A percentile compares a stretch with the other conserved stretches of the same genome.
These are phyloP conservation scores for Chorisops tibialis DNA, from an alignment of 2,888 invertebrate species.

Conservation along the genomic window DNA sequence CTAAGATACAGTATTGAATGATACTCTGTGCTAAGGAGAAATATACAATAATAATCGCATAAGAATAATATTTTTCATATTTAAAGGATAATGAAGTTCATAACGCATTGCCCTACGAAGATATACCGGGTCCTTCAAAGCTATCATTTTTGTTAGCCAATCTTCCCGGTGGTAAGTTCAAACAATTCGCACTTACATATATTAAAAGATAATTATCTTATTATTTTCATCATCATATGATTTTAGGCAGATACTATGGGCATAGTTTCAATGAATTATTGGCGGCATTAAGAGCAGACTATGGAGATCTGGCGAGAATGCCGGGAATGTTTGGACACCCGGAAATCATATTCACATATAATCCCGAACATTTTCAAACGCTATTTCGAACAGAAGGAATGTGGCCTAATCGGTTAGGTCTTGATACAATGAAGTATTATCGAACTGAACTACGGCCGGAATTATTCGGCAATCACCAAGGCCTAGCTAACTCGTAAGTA, in stretches of 20 bases:
- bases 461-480: conserved; percentile 37
- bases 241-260: conserved; percentile 3
- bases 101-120: conserved; percentile 39
- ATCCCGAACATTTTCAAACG: conserved; percentile 52
- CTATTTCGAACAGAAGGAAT: conserved; percentile 48
- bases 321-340: conserved; percentile 39
- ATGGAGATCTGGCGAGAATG: conserved; percentile 46
- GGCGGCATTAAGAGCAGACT: neutral
- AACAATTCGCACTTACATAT: neutral
- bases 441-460: conserved; percentile 40
- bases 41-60: no score
- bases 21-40: no score
- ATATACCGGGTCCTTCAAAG: conserved; percentile 42
- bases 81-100: conserved; percentile 33
- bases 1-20: no score
- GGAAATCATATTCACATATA: conserved; percentile 46
- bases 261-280: neutral
- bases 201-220: neutral
- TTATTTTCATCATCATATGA: neutral
- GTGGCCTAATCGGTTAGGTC: conserved; percentile 44
- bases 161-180: neutral
- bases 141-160: conserved; percentile 36
- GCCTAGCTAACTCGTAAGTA: conserved; percentile 1
- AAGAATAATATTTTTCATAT: no score
- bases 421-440: conserved; percentile 44